Evolutionary conservation across 2,888 invertebrate species (phyloP).

Genomic region (Hemicrepidius hirtus): DNA sequence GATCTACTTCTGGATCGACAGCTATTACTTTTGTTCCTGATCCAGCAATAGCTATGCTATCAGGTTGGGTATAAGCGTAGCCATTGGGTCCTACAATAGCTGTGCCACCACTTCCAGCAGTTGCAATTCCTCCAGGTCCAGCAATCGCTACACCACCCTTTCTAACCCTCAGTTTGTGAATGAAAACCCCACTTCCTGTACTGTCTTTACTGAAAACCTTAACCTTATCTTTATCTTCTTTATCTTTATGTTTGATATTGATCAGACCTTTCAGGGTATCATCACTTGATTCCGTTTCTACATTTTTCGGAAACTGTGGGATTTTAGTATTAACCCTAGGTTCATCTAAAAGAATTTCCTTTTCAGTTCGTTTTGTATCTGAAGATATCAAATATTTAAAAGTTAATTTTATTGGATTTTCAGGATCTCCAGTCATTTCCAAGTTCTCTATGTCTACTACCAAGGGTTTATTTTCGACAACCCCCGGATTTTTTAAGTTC

Average conservation of each 20-base stretch:
- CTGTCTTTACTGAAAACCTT: conserved; percentile 68
- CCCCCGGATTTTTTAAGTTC: neutral
- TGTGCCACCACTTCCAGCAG: conserved; percentile 86
- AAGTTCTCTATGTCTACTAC: conserved; percentile 48
- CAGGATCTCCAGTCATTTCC: conserved; percentile 40
- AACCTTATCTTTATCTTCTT: neutral
- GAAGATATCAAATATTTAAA: conserved; percentile 17
- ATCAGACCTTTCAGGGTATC: neutral
- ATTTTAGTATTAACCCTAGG: conserved; percentile 30
- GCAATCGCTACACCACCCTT: conserved; percentile 88
- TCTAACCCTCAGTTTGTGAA: conserved; percentile 81
- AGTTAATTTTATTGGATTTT: conserved; percentile 34
- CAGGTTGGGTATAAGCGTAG: conserved; percentile 83
- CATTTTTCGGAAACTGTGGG: neutral
- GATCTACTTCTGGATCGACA: conserved; percentile 77
- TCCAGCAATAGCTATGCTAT: conserved; percentile 85
- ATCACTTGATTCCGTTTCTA: neutral
- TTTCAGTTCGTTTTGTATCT: neutral
- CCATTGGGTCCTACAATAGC: conserved; percentile 88
- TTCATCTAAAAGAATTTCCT: neutral
- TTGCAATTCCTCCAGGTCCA: conserved; percentile 88
- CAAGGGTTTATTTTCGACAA: neutral
- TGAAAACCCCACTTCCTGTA: conserved; percentile 79
- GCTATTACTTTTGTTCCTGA: conserved; percentile 83
- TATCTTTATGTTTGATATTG: neutral